Evolutionary conservation across 2,113 vertebrate species (phyloP).

Genomic region (Raja brachyura): DNA sequence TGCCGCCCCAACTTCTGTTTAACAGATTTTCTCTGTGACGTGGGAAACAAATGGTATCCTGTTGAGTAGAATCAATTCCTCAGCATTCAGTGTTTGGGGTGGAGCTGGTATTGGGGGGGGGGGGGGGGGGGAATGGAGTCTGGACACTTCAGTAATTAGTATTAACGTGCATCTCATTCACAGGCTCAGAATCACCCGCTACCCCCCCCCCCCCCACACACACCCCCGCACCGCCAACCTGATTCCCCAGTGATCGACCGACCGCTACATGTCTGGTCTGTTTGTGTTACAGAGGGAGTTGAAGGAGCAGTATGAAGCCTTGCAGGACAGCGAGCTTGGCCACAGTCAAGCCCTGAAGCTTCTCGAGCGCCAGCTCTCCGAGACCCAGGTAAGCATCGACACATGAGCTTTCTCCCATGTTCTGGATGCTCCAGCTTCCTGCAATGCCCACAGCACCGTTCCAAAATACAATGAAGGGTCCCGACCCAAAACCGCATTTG

Average conservation of each 20-base stretch:
- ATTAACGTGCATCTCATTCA: not conserved
- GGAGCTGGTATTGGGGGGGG: no score
- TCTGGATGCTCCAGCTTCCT: not conserved
- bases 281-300: constrained; percentile 75
- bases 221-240: no score
- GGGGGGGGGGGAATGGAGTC: not conserved
- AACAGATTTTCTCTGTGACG: no score
- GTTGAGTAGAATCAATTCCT: no score
- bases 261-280: no score
- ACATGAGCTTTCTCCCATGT: not conserved
- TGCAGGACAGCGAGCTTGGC: constrained; percentile 90
- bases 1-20: no score
- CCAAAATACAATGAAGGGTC: not conserved
- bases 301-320: constrained; percentile 84
- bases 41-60: no score
- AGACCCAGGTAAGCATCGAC: constrained; percentile 76
- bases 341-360: constrained; percentile 88
- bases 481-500: no score
- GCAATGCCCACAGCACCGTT: not conserved
- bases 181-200: not conserved
- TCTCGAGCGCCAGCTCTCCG: constrained; percentile 81
- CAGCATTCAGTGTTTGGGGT: no score
- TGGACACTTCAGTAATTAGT: not conserved
- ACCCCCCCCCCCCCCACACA: no score
- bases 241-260: no score